Base-by-base conservation (phyloP, 2,113 vertebrate species). In the Sander lucioperca region DNA sequence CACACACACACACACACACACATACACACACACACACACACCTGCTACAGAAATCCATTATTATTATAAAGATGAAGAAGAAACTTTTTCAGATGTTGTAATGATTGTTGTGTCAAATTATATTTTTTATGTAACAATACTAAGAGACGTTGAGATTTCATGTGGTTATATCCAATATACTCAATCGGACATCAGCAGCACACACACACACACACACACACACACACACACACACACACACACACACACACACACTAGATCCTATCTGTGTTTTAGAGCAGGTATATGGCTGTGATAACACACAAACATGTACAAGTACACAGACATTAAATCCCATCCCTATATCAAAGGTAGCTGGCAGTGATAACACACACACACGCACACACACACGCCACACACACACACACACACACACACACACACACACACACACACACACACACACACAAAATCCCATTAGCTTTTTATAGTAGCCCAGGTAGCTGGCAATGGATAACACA, bases 311-410 rank as follows among this genome's bases (percentile, higher is more conserved):
- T 54, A 72, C 74, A 58, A 59, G 61, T 73, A 68, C 72, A 84
- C 77, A 85, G 80, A 79, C 83, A 59, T 75, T 87, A 83, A 87
- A 92, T 85, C 86, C 65, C 39, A 58, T 80, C 81, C 25, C 50
- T 76, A 30, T 79, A 81, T 88, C 54, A n/a, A 81, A 63, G 59
- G 71, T 69, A 72, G 54, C 63, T 73, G 43, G 63, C 21, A 61
- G 65, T 13, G 81, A 81, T 80, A 71, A 48, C 23, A 36, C 25
- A 56, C 51, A 66, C 64, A 50, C 36, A 62, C 2, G 7, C 36
- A 57, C 6, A 33, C 48, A 57, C 78, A 51, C 79, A 50, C 36
- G 51, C 8, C n/a, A n/a, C n/a, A n/a, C n/a, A n/a, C n/a, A n/a
- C n/a, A n/a, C n/a, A n/a, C n/a, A n/a, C n/a, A n/a, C n/a, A n/a